A percentile compares a stretch with the other conserved stretches of the same genome.
Conservation (phyloP, 2,888 invertebrate species). For the Drosophila pseudotakahashii region DNA sequence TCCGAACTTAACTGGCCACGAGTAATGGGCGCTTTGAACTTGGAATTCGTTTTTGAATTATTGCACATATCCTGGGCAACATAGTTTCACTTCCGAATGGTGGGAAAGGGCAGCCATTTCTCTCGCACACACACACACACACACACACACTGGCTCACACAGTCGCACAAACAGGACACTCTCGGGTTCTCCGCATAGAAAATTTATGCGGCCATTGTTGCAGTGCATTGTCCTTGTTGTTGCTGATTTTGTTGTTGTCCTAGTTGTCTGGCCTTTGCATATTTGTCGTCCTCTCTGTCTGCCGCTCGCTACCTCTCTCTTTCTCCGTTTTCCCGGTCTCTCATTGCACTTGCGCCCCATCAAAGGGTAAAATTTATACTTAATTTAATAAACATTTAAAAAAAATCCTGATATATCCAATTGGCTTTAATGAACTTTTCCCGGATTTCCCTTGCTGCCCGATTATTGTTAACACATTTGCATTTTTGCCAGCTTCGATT, state of each 20-base stretch:
- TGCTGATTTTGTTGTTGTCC: constrained; percentile 62
- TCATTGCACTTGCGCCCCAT: constrained; percentile 55
- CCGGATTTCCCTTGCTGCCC: background rate
- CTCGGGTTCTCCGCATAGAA: constrained; percentile 61
- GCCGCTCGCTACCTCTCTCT: constrained; percentile 27
- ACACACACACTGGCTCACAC: constrained; percentile 42
- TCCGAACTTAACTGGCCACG: constrained; percentile 48
- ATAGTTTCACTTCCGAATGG: constrained; percentile 75
- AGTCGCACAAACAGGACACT: constrained; percentile 24
- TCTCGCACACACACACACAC: constrained; percentile 39
- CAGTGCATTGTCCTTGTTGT: constrained; percentile 65
- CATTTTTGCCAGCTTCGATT: constrained; percentile 29
- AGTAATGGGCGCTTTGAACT: constrained; percentile 83
- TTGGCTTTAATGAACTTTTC: constrained; percentile 63
- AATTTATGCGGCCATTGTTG: constrained; percentile 78
- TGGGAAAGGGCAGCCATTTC: constrained; percentile 64
- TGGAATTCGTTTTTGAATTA: constrained; percentile 82
- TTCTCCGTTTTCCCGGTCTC: constrained; percentile 18
- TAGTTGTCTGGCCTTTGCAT: constrained; percentile 75
- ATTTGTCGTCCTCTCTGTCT: constrained; percentile 76
- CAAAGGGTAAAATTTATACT: constrained; percentile 36
- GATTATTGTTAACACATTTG: constrained; percentile 51
- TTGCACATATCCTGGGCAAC: constrained; percentile 80
- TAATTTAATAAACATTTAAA: constrained; percentile 41
- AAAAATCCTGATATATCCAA: constrained; percentile 48